Percentiles rank a stretch among this genome's conserved stretches.
Evolutionary conservation across 2,888 invertebrate genomes (phyloP).

Genomic region (Drosophila rellima): DNA sequence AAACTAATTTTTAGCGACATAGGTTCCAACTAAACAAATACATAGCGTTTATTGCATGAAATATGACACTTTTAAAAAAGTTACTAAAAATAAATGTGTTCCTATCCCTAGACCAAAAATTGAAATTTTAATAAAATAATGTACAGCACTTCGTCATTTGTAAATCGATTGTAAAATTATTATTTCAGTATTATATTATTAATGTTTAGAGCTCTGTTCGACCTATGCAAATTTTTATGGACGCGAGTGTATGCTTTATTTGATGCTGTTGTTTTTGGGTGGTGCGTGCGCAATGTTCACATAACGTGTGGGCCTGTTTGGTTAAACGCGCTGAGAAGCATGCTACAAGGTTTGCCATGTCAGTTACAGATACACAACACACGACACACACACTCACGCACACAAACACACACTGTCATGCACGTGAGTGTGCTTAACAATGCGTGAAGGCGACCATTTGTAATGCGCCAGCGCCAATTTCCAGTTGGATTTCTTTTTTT

Average conservation of each 20-base stretch:
- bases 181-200: too few species aligned
- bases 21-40: too few species aligned
- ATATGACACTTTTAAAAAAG: too few species aligned
- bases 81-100: too few species aligned
- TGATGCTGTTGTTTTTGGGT: constrained; percentile 27
- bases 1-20: too few species aligned
- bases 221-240: background rate
- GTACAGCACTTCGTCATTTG: too few species aligned
- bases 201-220: background rate
- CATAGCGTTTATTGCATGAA: too few species aligned
- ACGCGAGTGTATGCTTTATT: constrained; percentile 25
- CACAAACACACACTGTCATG: background rate
- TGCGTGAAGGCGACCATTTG: constrained; percentile 33
- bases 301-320: constrained; percentile 23
- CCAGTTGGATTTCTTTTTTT: background rate
- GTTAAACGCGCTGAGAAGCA: constrained; percentile 64
- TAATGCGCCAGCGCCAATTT: constrained; percentile 49
- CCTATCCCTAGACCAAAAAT: too few species aligned
- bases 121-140: too few species aligned
- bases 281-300: constrained; percentile 65
- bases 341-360: constrained; percentile 52
- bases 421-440: constrained; percentile 18
- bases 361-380: constrained; percentile 20
- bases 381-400: background rate
- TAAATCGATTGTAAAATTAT: too few species aligned